These are phyloP conservation scores for Agelastica alni DNA, from an alignment of 2,888 invertebrate species.

Conservation along the genomic window DNA sequence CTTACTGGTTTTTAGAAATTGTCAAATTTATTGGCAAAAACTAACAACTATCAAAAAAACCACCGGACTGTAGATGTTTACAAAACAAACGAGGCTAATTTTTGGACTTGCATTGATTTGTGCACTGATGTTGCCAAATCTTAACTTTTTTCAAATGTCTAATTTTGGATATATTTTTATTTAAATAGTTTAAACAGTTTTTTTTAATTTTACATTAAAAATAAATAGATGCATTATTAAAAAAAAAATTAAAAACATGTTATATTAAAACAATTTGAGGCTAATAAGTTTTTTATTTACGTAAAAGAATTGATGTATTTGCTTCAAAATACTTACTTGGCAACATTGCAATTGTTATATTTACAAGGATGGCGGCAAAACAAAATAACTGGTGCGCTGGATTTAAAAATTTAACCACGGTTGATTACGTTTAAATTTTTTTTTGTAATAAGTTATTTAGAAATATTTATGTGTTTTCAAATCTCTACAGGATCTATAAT, in stretches of 20 bases:
- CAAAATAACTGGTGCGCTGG: neutral
- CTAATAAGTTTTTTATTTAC: too few relatives aligned
- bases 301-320: too few relatives aligned
- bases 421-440: conserved; percentile 12
- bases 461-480: neutral
- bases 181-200: neutral
- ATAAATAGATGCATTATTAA: neutral
- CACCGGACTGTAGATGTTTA: too few relatives aligned
- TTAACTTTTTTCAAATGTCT: neutral
- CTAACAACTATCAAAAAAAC: too few relatives aligned
- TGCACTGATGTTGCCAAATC: conserved; percentile 14
- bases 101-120: conserved; percentile 16
- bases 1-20: neutral
- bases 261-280: too few relatives aligned
- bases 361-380: conserved; percentile 6
- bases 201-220: neutral
- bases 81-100: conserved; percentile 36
- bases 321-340: neutral
- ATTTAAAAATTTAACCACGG: conserved; percentile 16
- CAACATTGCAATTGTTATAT: conserved; percentile 2
- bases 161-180: neutral
- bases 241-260: neutral
- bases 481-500: too few relatives aligned
- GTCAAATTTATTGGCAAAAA: neutral
- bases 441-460: neutral